Percentiles rank a stretch among this genome's conserved stretches.
phyloP scores from a whole-genome alignment of 2,888 invertebrate species.

The Drosophila austrosaltans region DNA sequence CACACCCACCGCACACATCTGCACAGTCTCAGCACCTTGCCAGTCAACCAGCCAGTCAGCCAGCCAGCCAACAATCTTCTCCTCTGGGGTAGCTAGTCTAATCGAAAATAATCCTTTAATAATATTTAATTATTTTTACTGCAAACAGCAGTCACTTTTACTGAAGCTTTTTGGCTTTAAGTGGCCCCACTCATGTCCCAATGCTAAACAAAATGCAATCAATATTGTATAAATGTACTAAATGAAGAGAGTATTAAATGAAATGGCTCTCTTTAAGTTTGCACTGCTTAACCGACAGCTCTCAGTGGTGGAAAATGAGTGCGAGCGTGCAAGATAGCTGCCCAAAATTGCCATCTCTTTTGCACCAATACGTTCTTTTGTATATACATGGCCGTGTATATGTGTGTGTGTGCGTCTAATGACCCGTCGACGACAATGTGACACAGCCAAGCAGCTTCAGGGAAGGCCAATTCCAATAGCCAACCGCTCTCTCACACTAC shows the following conservation, averaged over 20 bases:
- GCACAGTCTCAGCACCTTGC: not conserved
- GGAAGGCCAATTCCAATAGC: constrained; percentile 69
- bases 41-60: too few species aligned
- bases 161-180: constrained; percentile 3
- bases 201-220: constrained; percentile 2
- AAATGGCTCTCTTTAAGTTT: constrained; percentile 17
- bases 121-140: constrained; percentile 9
- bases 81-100: not conserved
- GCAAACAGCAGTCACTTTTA: constrained; percentile 5
- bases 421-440: constrained; percentile 75
- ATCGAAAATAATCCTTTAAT: constrained; percentile 9
- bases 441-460: constrained; percentile 55
- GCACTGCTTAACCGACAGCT: constrained; percentile 45
- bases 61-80: not conserved
- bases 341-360: not conserved
- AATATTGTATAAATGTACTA: constrained; percentile 16
- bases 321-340: constrained; percentile 29
- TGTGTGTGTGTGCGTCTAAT: constrained; percentile 44
- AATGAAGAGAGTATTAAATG: constrained; percentile 23
- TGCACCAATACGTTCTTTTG: not conserved
- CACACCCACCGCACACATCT: not conserved
- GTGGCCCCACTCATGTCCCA: not conserved
- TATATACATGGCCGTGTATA: constrained; percentile 9
- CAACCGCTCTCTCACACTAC: constrained; percentile 40
- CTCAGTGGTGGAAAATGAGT: constrained; percentile 1